Percentiles rank a stretch among this genome's conserved stretches.
Evolutionary conservation across 1,140 invertebrate genomes (phyloP).

Genomic region (Lepidurus apus): DNA sequence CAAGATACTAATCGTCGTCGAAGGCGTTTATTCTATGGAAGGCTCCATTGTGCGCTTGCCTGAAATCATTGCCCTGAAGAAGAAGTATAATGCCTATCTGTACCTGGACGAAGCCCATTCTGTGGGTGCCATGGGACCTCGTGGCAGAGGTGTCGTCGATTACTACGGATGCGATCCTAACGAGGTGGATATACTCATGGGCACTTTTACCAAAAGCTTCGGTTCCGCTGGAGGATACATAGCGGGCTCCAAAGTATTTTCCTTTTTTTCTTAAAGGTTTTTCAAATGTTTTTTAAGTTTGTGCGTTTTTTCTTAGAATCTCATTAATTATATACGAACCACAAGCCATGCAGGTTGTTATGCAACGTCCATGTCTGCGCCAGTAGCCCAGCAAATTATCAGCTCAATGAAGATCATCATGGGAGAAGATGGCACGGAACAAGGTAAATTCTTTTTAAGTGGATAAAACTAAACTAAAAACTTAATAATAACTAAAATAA

Average conservation of each 20-base stretch:
- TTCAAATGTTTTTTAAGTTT: background rate
- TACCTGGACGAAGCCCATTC: slow-evolving; percentile 96
- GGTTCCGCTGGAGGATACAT: slow-evolving; percentile 97
- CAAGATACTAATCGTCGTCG: slow-evolving; percentile 90
- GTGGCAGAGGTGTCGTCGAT: slow-evolving; percentile 83
- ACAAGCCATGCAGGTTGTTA: slow-evolving; percentile 82
- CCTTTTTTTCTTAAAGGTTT: slow-evolving; percentile 30
- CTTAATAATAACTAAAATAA: too few relatives aligned
- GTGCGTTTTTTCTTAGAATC: slow-evolving; percentile 54
- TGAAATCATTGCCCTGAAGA: slow-evolving; percentile 83
- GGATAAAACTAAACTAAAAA: too few relatives aligned
- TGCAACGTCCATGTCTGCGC: slow-evolving; percentile 83
- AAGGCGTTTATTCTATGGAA: slow-evolving; percentile 98
- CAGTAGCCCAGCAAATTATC: slow-evolving; percentile 85
- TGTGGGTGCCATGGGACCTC: slow-evolving; percentile 82
- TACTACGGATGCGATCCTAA: slow-evolving; percentile 73
- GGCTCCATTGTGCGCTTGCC: slow-evolving; percentile 87
- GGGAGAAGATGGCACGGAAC: slow-evolving; percentile 72
- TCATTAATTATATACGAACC: slow-evolving; percentile 73
- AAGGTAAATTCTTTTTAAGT: slow-evolving; percentile 46
- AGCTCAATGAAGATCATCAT: slow-evolving; percentile 82
- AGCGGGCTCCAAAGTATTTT: slow-evolving; percentile 70
- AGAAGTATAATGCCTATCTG: slow-evolving; percentile 90
- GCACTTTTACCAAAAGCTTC: slow-evolving; percentile 92
- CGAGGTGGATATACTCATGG: slow-evolving; percentile 96